These are phyloP conservation scores for Sebastes minor DNA, from an alignment of 2,797 vertebrate genomes.

Conservation along the genomic window DNA sequence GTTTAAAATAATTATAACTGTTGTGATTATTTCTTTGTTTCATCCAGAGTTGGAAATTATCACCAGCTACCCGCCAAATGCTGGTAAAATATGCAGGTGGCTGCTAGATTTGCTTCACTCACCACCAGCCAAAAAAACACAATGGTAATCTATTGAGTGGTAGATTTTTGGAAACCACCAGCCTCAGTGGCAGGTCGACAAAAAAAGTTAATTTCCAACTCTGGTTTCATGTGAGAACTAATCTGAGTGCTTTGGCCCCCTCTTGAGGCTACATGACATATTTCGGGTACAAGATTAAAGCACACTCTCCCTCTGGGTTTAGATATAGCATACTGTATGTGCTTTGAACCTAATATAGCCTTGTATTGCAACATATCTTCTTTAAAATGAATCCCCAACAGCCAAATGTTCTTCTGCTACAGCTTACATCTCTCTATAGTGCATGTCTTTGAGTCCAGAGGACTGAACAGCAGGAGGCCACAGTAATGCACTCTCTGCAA, in stretches of 20 bases:
- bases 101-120: neutral
- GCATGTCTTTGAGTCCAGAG: slow-evolving; percentile 4
- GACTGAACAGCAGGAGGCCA: slow-evolving; percentile 14
- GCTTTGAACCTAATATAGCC: neutral
- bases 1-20: neutral
- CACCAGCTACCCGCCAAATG: neutral
- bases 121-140: neutral
- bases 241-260: slow-evolving; percentile 55
- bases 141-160: neutral
- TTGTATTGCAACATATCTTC: neutral
- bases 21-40: neutral
- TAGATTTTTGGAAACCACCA: neutral
- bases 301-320: neutral
- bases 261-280: slow-evolving; percentile 49
- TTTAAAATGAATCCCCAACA: neutral
- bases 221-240: neutral
- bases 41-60: neutral
- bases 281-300: neutral
- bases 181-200: neutral
- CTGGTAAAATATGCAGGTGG: neutral
- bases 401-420: neutral
- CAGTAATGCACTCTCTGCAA: neutral
- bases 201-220: neutral
- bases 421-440: neutral
- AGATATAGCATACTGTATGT: neutral